Evolutionary conservation across 1,140 invertebrate species (phyloP).

Genomic region (Drosophila miranda): DNA sequence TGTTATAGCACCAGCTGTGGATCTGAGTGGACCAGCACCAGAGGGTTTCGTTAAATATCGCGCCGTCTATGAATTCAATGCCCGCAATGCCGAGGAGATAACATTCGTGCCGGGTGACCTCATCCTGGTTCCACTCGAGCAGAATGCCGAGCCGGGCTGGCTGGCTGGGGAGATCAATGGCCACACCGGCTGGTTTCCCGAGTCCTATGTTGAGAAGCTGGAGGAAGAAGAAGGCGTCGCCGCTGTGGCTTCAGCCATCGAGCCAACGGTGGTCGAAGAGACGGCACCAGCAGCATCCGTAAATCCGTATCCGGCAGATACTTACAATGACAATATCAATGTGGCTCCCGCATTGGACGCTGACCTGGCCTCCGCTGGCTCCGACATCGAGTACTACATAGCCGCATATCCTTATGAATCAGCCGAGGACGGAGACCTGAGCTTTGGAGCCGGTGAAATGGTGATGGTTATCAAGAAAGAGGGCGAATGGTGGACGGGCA

Average conservation of each 20-base stretch:
- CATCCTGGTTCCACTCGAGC: constrained; percentile 92
- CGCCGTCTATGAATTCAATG: constrained; percentile 96
- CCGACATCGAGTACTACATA: constrained; percentile 90
- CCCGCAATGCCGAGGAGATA: constrained; percentile 96
- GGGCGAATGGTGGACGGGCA: constrained; percentile 99
- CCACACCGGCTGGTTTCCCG: constrained; percentile 98
- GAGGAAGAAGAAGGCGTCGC: constrained; percentile 77
- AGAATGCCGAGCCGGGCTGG: constrained; percentile 98
- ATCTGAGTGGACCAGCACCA: constrained; percentile 75
- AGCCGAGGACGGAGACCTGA: constrained; percentile 94
- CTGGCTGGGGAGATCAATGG: constrained; percentile 93
- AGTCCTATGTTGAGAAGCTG: constrained; percentile 96
- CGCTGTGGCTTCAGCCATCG: constrained; percentile 1
- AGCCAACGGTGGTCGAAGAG: constrained; percentile 21
- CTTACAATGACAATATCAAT: constrained; percentile 63
- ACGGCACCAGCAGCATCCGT: constrained; percentile 3
- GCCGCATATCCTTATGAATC: constrained; percentile 94
- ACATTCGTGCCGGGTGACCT: constrained; percentile 97
- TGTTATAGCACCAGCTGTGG: constrained; percentile 36
- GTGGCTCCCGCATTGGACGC: constrained; percentile 5
- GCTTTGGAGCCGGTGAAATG: constrained; percentile 94
- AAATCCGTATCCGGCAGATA: constrained; percentile 21
- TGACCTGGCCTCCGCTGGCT: constrained; percentile 48
- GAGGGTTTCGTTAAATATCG: constrained; percentile 89
- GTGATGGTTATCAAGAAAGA: constrained; percentile 94